phyloP scores from a whole-genome alignment of 2,797 vertebrate species.

The Scomberomorus guttatus region DNA sequence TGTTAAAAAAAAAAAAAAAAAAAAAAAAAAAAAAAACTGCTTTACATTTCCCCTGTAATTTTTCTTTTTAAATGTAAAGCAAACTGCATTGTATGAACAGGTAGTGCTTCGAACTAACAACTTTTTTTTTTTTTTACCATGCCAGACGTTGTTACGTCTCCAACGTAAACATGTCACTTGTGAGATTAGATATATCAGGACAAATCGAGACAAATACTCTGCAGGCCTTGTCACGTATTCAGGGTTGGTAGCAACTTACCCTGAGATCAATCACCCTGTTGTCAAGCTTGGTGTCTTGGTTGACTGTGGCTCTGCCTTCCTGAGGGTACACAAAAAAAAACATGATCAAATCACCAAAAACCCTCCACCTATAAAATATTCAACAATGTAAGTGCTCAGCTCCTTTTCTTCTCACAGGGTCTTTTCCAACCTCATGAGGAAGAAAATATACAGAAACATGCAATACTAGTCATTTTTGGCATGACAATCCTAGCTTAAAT shows the following conservation, averaged over 20 bases:
- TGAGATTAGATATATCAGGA: slow-evolving; percentile 17
- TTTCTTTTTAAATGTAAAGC: not conserved
- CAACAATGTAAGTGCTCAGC: slow-evolving; percentile 9
- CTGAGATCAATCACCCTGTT: slow-evolving; percentile 98
- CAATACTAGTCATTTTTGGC: not conserved
- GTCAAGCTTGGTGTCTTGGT: slow-evolving; percentile 98
- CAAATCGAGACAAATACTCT: slow-evolving; percentile 15
- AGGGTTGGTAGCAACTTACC: slow-evolving; percentile 83
- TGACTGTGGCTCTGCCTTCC: slow-evolving; percentile 99
- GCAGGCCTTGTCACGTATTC: not conserved
- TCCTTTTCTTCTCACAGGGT: not conserved
- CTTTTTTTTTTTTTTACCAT: no score
- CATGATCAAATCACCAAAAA: slow-evolving; percentile 28
- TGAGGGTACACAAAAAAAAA: slow-evolving; percentile 70
- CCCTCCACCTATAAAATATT: slow-evolving; percentile 36
- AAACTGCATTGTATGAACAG: not conserved
- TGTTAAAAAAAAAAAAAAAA: not conserved
- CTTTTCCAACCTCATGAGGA: not conserved
- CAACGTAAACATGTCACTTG: slow-evolving; percentile 7
- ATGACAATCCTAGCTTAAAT: not conserved
- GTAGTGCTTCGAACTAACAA: not conserved
- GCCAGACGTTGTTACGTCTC: not conserved
- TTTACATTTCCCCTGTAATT: not conserved
- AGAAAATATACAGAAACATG: not conserved
- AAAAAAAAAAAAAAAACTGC: not conserved